Evolutionary conservation across 2,888 invertebrate genomes (phyloP), one percentile per base, ranked within the genome.

Genomic region (Fragum sueziense): DNA sequence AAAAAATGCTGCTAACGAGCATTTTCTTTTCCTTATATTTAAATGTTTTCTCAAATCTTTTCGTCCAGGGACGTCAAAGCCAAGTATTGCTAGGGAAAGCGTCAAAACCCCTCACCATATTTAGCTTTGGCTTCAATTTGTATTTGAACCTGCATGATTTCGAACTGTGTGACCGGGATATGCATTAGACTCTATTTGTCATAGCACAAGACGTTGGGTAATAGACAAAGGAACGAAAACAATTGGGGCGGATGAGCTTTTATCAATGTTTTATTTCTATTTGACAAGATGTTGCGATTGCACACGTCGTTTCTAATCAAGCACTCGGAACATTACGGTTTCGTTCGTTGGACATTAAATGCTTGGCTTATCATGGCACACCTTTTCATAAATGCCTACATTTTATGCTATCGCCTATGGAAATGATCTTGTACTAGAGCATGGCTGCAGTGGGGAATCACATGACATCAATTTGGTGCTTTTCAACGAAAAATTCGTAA

Each of bases 291-390:
- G 33, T 61, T 61, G 61, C 61, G 61, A 61, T 61, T 33, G 20
- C 31, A 33, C 61, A 31, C 33, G 61, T 61, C 61, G 61, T 27
- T 31, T 61, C 61, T 61, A 61, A 61, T 61, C 61, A 61, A 33
- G 9, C 31, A 61, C 33, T 61, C 61, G 61, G 61, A 33, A 61
- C n/a, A 3, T 61, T 17, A 31, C n/a, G 27, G 31, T 61, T 20
- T 61, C 2, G 17, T 33, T 33, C 33, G 17, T 33, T 33, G 20
- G 33, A 61, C 61, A 31, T 61, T 61, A 61, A 61, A n/a, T 61
- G n/a, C 33, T 61, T 31, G 7, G 33, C 61, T 61, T 33, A 61
- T 61, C 61, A 33, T 2, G 33, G 2, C 1, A 25, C 22, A 25
- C 6, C 27, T 57, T 27, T 27, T 57, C 4, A 25, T 52, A n/a